A percentile compares a stretch with the other conserved stretches of the same genome.
These are phyloP conservation scores for Furnarius figulus DNA, from an alignment of 2,113 vertebrate species.

Conservation along the genomic window DNA sequence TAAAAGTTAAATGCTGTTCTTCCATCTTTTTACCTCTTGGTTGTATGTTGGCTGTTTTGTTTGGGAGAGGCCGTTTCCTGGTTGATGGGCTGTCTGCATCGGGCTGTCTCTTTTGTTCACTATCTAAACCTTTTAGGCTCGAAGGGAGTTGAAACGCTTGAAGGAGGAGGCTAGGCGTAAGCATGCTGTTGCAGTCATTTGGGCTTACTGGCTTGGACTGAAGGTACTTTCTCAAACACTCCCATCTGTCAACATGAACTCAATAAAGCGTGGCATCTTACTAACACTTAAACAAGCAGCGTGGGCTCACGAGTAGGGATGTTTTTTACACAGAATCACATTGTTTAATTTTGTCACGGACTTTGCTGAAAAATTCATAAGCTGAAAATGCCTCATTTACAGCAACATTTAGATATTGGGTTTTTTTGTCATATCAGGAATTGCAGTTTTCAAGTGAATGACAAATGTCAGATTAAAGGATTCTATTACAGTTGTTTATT, in stretches of 20 bases:
- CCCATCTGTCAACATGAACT: conserved; percentile 33
- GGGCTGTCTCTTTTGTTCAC: conserved; percentile 78
- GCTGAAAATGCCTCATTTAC: background rate
- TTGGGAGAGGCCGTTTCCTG: conserved; percentile 56
- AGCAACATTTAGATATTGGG: background rate
- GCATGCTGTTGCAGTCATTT: conserved; percentile 98
- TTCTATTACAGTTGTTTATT: background rate
- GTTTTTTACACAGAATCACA: background rate
- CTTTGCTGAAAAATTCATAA: background rate
- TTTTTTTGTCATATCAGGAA: background rate
- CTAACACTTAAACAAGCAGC: conserved; percentile 57
- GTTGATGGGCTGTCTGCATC: conserved; percentile 69
- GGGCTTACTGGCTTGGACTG: conserved; percentile 99
- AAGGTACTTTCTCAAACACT: conserved; percentile 85
- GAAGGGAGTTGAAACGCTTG: conserved; percentile 96
- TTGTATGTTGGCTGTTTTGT: conserved; percentile 24
- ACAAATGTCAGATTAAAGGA: background rate
- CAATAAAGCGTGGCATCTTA: conserved; percentile 46
- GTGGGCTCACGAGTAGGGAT: conserved; percentile 1
- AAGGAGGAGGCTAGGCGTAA: conserved; percentile 98
- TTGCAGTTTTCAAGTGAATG: background rate
- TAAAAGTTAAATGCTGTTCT: background rate
- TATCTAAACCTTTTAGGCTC: conserved; percentile 90
- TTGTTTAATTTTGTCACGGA: background rate
- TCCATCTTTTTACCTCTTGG: background rate